These are phyloP conservation scores for Pionites leucogaster DNA, from an alignment of 2,113 vertebrate species.

Conservation along the genomic window DNA sequence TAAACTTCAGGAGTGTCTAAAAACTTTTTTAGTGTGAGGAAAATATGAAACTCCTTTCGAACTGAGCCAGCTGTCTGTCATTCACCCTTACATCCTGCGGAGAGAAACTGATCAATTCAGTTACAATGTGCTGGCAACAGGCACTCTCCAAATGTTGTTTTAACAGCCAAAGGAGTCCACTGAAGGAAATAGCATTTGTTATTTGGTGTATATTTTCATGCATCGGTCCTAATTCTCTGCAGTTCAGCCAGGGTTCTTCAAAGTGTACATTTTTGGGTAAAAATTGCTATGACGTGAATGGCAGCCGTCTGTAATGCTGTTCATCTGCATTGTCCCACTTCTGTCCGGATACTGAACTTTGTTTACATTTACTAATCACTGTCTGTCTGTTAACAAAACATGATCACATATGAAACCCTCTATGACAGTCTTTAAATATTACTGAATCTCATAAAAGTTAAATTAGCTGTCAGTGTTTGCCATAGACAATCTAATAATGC, in stretches of 20 bases:
- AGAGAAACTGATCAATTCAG: neutral
- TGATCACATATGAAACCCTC: neutral
- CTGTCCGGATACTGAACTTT: neutral
- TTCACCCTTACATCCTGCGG: neutral
- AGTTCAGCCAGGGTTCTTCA: neutral
- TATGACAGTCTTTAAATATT: neutral
- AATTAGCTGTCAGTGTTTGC: neutral
- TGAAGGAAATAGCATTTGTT: neutral
- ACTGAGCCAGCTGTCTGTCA: neutral
- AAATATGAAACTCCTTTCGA: neutral
- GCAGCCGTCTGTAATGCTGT: neutral
- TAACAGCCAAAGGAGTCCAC: neutral
- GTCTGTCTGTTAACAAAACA: neutral
- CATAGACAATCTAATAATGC: neutral
- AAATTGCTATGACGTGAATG: neutral
- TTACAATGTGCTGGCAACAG: neutral
- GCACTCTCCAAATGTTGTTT: neutral
- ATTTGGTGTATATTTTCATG: neutral
- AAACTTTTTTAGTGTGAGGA: neutral
- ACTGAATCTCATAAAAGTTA: neutral
- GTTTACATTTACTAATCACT: neutral
- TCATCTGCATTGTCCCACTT: accelerated
- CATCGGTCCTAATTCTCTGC: neutral
- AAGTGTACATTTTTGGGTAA: neutral
- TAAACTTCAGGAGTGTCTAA: neutral